Evolutionary conservation across 1,140 invertebrate genomes (phyloP), one percentile per base, ranked within the genome.

Genomic region (Rhagoletis pomonella): DNA sequence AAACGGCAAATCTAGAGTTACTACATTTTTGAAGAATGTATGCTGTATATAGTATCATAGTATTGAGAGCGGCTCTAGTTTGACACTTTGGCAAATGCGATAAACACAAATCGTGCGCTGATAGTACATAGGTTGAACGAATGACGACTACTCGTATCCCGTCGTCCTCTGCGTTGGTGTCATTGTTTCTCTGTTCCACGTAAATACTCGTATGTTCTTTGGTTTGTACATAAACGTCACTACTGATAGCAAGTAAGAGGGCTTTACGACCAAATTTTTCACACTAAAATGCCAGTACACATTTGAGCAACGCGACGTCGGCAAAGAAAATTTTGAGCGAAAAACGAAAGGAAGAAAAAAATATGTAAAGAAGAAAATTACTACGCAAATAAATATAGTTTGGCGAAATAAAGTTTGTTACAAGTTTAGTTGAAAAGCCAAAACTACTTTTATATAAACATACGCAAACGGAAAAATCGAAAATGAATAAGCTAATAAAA

Each of bases 401-500:
- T 44, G 12, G 67, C 14, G 42, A 47, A 73, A 73, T 73, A 44
- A 73, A 55, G 50, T 55, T 0, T 29, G 10, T 55, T 55, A 55
- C 12, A 62, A n/a, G 60, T 14, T 4, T 14, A 62, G 12, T n/a
- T 4, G n/a, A 9, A 29, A 29, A 62, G 12, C 4, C 60, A 4
- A 62, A 62, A 62, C 17, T 12, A 62, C 50, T 62, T 62, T 14
- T 62, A 62, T 62, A 14, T 14, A 62, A 17, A 62, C 17, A 17
- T 3, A 9, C 47, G n/a, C 47, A 58, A 73, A 39, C 73, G 39
- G 44, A 73, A 77, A 81, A 81, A 81, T 55, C 73, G 73, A 81
- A 67, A 81, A 81, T 81, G n/a, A 5, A 58, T 12, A 29, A 81
- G 17, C 29, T 29, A 29, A 29, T 14, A 14, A 58, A 81, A 55